These are phyloP conservation scores for Radopholus similis DNA, from an alignment of 1,140 invertebrate genomes.

Conservation along the genomic window DNA sequence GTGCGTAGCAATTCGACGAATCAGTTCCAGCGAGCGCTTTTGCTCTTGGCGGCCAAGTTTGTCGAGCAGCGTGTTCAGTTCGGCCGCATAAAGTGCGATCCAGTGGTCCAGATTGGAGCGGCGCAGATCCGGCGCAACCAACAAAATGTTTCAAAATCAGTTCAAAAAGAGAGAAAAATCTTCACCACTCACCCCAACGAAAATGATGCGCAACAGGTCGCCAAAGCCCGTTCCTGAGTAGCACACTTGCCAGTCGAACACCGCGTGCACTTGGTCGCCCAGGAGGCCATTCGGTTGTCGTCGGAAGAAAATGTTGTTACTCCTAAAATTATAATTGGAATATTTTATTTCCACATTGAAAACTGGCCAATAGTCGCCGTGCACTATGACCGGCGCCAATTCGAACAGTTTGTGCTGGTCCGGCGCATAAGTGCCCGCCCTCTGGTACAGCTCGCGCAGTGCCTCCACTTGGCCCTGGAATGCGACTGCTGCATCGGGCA, in stretches of 20 bases:
- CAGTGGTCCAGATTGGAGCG: conserved; percentile 1
- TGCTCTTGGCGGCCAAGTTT: neutral
- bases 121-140: conserved; percentile 3
- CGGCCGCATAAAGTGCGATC: neutral
- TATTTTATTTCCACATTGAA: neutral
- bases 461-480: neutral
- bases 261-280: neutral
- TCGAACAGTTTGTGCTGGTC: conserved; percentile 12
- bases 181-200: conserved; percentile 9
- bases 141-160: too few species aligned
- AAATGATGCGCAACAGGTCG: conserved; percentile 16
- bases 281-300: neutral
- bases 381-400: conserved; percentile 9
- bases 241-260: conserved; percentile 14
- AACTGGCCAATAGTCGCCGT: conserved; percentile 13
- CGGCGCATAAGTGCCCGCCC: neutral
- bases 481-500: neutral
- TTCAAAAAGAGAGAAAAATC: too few species aligned
- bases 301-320: conserved; percentile 13
- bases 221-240: conserved; percentile 7
- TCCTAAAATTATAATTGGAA: neutral
- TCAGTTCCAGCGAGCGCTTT: neutral
- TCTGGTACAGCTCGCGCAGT: neutral
- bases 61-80: conserved; percentile 1
- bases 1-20: conserved; percentile 1